Percentiles rank a stretch among this genome's conserved stretches.
These are phyloP conservation scores for Rugalucina vietnamica DNA, from an alignment of 2,888 invertebrate species.

Conservation along the genomic window DNA sequence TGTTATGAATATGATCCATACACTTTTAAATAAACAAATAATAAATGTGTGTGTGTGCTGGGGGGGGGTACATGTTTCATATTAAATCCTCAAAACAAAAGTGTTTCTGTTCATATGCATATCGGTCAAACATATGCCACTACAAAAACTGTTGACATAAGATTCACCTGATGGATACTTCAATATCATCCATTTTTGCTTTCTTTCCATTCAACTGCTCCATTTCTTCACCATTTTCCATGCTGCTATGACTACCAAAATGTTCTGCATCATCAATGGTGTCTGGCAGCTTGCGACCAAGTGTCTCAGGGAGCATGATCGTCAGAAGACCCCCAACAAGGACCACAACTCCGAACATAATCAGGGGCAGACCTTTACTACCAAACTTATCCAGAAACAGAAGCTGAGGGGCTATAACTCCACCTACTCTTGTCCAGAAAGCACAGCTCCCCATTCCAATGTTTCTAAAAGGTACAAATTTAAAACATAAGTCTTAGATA, in stretches of 20 bases:
- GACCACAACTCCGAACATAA: constrained; percentile 73
- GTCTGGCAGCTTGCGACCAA: constrained; percentile 73
- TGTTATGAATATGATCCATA: no score
- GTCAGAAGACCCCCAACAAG: constrained; percentile 69
- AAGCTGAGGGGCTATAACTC: constrained; percentile 84
- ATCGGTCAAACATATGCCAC: no score
- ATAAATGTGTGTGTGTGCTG: no score
- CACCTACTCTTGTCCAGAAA: constrained; percentile 85
- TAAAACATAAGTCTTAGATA: no score
- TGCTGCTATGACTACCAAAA: constrained; percentile 12
- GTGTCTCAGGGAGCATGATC: constrained; percentile 76
- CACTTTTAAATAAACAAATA: no score
- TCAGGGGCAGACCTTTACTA: constrained; percentile 65
- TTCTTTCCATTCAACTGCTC: background rate
- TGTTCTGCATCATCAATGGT: constrained; percentile 72
- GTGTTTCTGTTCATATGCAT: no score
- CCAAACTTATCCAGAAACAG: constrained; percentile 68
- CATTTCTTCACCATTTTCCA: constrained; percentile 25
- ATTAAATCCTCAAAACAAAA: no score
- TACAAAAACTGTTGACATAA: no score
- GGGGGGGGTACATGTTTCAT: no score
- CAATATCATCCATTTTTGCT: background rate
- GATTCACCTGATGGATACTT: no score
- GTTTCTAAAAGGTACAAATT: constrained; percentile 75
- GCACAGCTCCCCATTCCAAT: constrained; percentile 85